Evolutionary conservation across 2,888 invertebrate genomes (phyloP).

Genomic region (Harpalus rubripes): DNA sequence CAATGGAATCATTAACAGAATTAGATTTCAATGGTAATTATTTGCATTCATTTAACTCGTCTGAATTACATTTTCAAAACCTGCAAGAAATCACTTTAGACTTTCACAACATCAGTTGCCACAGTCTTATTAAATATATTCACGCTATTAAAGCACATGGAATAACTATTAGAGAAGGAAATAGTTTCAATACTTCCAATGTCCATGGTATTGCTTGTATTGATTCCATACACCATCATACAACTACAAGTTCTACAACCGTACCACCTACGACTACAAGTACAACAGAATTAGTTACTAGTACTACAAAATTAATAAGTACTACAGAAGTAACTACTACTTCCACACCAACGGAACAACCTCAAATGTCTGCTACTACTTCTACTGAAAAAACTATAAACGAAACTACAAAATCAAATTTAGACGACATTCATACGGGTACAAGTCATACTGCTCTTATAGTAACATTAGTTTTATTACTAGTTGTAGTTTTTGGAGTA

Average conservation of each 20-base stretch:
- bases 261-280: not conserved
- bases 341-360: not conserved
- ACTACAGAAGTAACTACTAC: not conserved
- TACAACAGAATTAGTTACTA: not conserved
- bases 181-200: constrained; percentile 9
- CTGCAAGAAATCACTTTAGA: not conserved
- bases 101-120: not conserved
- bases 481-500: not conserved
- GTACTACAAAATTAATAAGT: not conserved
- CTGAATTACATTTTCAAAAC: not conserved
- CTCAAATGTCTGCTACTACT: not conserved
- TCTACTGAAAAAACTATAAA: not conserved
- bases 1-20: not conserved
- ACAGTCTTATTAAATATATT: not conserved
- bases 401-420: not conserved
- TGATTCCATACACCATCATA: not conserved
- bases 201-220: constrained; percentile 49
- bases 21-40: constrained; percentile 5
- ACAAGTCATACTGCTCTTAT: not conserved
- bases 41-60: not conserved
- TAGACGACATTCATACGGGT: not conserved
- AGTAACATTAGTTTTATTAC: not conserved
- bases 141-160: not conserved
- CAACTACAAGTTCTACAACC: not conserved
- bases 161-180: not conserved